These are phyloP conservation scores for Adoxophyes honmai DNA, from an alignment of 1,140 invertebrate species.

Conservation along the genomic window DNA sequence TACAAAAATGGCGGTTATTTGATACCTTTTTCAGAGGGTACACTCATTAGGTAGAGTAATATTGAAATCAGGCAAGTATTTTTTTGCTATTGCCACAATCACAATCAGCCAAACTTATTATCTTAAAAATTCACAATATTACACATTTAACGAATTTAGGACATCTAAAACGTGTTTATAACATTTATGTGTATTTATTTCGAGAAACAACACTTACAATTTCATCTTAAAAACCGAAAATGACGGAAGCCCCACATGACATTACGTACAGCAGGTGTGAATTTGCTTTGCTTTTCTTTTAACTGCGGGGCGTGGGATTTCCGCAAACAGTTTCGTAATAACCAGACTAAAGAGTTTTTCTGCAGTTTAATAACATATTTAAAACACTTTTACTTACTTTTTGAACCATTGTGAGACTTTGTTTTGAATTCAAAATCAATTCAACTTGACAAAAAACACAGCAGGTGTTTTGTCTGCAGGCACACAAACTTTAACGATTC, in stretches of 20 bases:
- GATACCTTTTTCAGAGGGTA: too few species aligned
- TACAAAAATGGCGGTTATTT: too few species aligned
- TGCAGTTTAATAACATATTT: not conserved
- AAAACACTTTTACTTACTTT: constrained; percentile 28
- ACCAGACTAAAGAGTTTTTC: not conserved
- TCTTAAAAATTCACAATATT: too few species aligned
- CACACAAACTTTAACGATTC: not conserved
- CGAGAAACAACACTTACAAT: constrained; percentile 31
- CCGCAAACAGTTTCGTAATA: not conserved
- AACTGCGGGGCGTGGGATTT: not conserved
- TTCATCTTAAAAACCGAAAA: constrained; percentile 37
- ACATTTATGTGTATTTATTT: constrained; percentile 19
- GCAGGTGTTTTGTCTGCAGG: not conserved
- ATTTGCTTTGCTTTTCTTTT: constrained; percentile 28
- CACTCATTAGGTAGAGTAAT: too few species aligned
- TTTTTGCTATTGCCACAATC: too few species aligned
- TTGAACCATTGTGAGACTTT: constrained; percentile 36
- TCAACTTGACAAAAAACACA: constrained; percentile 10
- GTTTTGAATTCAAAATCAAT: constrained; percentile 14
- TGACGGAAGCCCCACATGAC: constrained; percentile 24
- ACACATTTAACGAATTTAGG: not conserved
- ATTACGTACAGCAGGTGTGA: constrained; percentile 45
- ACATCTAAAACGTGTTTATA: constrained; percentile 22
- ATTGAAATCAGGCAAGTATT: too few species aligned
- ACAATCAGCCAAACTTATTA: too few species aligned